These are phyloP conservation scores for Epizoanthus stellaris DNA, from an alignment of 92 coral and sea anemone genomes.

Conservation along the genomic window DNA sequence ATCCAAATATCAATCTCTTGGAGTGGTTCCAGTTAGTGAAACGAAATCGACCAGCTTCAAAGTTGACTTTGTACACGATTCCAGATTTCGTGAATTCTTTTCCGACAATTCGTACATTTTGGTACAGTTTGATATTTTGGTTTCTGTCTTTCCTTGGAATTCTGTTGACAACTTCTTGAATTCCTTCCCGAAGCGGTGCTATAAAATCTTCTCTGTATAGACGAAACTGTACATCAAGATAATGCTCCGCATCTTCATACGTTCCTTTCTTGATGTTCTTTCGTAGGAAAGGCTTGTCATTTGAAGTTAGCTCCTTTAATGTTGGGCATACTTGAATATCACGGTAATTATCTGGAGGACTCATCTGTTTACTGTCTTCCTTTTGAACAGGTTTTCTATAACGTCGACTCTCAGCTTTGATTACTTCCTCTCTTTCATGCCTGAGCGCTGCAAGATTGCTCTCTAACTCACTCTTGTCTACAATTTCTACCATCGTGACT, in stretches of 20 bases:
- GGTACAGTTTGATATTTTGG: conserved; percentile 66
- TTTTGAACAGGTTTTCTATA: conserved; percentile 42
- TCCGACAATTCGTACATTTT: conserved; percentile 53
- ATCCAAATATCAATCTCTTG: conserved; percentile 75
- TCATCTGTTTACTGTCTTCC: neutral
- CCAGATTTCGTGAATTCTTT: conserved; percentile 67
- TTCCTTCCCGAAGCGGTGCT: conserved; percentile 82
- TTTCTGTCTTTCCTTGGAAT: conserved; percentile 57
- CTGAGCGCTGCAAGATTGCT: conserved; percentile 38
- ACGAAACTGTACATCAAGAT: conserved; percentile 88
- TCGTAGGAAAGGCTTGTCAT: conserved; percentile 73
- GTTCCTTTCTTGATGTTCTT: conserved; percentile 69
- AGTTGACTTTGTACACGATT: conserved; percentile 53
- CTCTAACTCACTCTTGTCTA: conserved; percentile 37
- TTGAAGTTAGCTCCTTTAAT: conserved; percentile 61
- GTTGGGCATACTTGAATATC: conserved; percentile 76
- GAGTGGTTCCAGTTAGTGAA: conserved; percentile 74
- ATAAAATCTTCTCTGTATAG: conserved; percentile 84
- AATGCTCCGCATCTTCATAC: conserved; percentile 73
- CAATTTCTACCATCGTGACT: conserved; percentile 22
- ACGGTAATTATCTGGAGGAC: conserved; percentile 81
- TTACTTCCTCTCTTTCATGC: conserved; percentile 58
- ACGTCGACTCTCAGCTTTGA: conserved; percentile 50
- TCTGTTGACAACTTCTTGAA: conserved; percentile 58
- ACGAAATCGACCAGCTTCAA: conserved; percentile 61